Base-by-base conservation (phyloP, 2,113 vertebrate species). In the Aptenodytes forsteri region DNA sequence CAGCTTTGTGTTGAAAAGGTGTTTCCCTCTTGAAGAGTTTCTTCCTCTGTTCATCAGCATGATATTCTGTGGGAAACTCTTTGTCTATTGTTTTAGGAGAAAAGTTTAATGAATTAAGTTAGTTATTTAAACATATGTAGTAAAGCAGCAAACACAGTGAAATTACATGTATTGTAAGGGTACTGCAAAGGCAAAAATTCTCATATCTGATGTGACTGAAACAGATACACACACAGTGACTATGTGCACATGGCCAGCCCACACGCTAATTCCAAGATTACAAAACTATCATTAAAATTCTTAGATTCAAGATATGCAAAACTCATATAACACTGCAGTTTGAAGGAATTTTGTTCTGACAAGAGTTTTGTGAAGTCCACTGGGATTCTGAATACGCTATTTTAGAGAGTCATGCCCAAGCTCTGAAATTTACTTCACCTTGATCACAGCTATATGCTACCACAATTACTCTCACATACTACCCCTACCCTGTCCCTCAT, bases 1-100 rank as follows among this genome's bases (percentile, higher is more conserved):
- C 97, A 93, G 93, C 27, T 94, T 96, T 96, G 54, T 83, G 49
- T 90, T 94, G 95, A 92, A 87, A 66, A 87, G 59, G 34, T 22
- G 49, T 23, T 4, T 42, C 42, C n/a, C 79, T 71, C 72, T 93
- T 84, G 47, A 92, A 79, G 66, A 86, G 46, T 20, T 89, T 89
- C 89, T 91, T 89, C 46, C 10, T 83, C 86, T 90, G 76, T 62
- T 88, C 83, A 66, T 92, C 96, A 72, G 78, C 47, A 82, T 26
- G 49, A 87, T 17, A 38, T 75, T 93, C 94, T 95, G 77, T 46
- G 50, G 93, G 61, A 87, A 47, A 87, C 17, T 91, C 81, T 20
- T 52, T 56, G 54, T 40, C 79, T 50, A 32, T 77, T 29, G 16
- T 62, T 92, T 72, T 36, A 83, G 19, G 11, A 73, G 20, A 66